A percentile compares a stretch with the other conserved stretches of the same genome.
Conservation (phyloP, 2,888 invertebrate species). For the Enoplolaimus lenunculus region DNA sequence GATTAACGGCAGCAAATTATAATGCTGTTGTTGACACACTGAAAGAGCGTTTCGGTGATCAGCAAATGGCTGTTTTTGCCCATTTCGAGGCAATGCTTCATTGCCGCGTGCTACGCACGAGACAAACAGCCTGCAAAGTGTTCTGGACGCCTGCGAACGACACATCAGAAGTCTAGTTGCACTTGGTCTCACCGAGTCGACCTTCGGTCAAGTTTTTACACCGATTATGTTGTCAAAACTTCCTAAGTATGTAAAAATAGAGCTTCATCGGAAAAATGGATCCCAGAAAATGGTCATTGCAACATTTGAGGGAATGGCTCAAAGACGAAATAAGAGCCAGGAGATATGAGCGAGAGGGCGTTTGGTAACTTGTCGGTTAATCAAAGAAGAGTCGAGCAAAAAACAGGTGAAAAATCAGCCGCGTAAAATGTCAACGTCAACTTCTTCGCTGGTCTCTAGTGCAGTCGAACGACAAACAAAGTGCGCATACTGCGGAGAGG, state of each 20-base stretch:
- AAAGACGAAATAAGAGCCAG: background rate
- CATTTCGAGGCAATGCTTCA: background rate
- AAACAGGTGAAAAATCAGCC: background rate
- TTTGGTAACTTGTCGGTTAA: background rate
- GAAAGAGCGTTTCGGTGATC: background rate
- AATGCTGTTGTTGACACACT: background rate
- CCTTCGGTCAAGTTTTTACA: background rate
- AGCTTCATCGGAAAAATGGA: background rate
- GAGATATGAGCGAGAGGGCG: background rate
- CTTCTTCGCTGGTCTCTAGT: background rate
- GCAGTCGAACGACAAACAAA: background rate
- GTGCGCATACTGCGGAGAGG: background rate
- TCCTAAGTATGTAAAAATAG: background rate
- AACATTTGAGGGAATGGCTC: background rate
- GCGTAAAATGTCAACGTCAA: background rate
- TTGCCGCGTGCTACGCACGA: background rate
- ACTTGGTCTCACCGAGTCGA: background rate
- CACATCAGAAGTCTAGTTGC: background rate
- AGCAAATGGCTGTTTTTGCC: background rate
- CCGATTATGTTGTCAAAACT: background rate
- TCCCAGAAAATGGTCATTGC: background rate
- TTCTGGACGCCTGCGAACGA: background rate
- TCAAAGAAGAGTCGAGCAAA: no score
- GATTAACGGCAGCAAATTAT: background rate
- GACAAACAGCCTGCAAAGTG: background rate